A percentile compares a stretch with the other conserved stretches of the same genome.
Conservation (phyloP, 2,113 vertebrate genomes). For the Eretmodus cyanostictus region DNA sequence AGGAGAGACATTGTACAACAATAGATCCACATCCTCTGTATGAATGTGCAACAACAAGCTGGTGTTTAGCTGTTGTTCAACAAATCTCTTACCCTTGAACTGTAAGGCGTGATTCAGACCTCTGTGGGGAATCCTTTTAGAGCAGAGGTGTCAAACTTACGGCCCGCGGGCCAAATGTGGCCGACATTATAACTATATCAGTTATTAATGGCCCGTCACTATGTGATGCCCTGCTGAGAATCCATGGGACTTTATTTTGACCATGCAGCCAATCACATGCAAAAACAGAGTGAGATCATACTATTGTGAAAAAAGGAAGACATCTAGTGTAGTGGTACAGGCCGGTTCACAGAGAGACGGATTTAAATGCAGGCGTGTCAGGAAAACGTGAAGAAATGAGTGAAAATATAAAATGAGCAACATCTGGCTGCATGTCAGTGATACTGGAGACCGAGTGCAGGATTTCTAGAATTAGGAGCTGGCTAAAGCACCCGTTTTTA, state of each 20-base stretch:
- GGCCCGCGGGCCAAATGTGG: background rate
- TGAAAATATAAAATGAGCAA: background rate
- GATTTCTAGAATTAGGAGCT: background rate
- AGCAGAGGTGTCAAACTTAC: background rate
- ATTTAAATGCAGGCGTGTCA: background rate
- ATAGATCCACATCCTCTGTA: background rate
- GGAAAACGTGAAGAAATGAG: background rate
- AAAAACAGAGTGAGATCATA: background rate
- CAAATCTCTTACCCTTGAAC: constrained; percentile 36
- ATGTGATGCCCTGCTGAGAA: background rate
- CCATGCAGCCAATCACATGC: background rate
- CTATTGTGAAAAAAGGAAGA: background rate
- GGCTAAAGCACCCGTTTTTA: background rate
- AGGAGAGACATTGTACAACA: background rate
- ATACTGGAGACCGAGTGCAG: background rate
- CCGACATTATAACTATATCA: rapidly evolving
- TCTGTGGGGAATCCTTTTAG: background rate
- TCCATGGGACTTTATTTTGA: background rate
- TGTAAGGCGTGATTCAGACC: background rate
- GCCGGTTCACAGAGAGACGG: background rate
- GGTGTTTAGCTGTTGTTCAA: constrained; percentile 29
- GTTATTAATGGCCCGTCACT: background rate
- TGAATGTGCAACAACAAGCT: constrained; percentile 37
- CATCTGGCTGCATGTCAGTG: background rate
- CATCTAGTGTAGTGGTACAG: background rate